Percentiles rank a stretch among this genome's conserved stretches.
These are phyloP conservation scores for Apodemia duryi DNA, from an alignment of 2,888 invertebrate genomes.

Conservation along the genomic window DNA sequence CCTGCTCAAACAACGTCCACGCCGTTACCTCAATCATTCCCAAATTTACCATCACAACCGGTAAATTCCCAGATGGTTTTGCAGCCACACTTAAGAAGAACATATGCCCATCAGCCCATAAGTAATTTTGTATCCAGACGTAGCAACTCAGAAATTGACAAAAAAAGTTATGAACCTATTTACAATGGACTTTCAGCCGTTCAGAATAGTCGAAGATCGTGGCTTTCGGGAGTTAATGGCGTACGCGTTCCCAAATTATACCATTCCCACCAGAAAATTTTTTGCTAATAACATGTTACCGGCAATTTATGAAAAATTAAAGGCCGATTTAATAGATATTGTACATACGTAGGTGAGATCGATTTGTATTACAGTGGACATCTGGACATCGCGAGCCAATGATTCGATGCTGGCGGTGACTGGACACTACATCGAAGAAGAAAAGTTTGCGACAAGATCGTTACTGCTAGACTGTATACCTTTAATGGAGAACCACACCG, in stretches of 20 bases:
- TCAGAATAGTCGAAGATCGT: slow-evolving; percentile 17
- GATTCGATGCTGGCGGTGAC: slow-evolving; percentile 19
- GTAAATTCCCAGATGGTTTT: not conserved
- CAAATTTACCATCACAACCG: not conserved
- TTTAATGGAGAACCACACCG: slow-evolving; percentile 23
- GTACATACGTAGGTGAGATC: not conserved
- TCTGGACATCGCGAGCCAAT: slow-evolving; percentile 5
- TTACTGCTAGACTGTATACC: slow-evolving; percentile 25
- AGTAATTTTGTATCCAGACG: slow-evolving; percentile 15
- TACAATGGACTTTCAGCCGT: slow-evolving; percentile 15
- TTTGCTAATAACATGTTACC: slow-evolving; percentile 19
- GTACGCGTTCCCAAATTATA: slow-evolving; percentile 16
- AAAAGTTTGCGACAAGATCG: slow-evolving; percentile 22
- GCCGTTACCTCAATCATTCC: not conserved
- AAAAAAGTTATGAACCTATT: slow-evolving; percentile 17
- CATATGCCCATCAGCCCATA: slow-evolving; percentile 10
- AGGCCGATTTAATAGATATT: not conserved
- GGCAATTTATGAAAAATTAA: slow-evolving; percentile 15
- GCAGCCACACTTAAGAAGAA: slow-evolving; percentile 1
- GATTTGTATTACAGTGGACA: not conserved
- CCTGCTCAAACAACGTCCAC: not conserved
- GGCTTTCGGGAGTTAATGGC: slow-evolving; percentile 16
- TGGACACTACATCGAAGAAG: slow-evolving; percentile 23
- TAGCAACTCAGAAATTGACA: slow-evolving; percentile 15
- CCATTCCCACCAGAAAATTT: slow-evolving; percentile 15